Conservation (phyloP, 1,140 invertebrate species). For the Mya arenaria region DNA sequence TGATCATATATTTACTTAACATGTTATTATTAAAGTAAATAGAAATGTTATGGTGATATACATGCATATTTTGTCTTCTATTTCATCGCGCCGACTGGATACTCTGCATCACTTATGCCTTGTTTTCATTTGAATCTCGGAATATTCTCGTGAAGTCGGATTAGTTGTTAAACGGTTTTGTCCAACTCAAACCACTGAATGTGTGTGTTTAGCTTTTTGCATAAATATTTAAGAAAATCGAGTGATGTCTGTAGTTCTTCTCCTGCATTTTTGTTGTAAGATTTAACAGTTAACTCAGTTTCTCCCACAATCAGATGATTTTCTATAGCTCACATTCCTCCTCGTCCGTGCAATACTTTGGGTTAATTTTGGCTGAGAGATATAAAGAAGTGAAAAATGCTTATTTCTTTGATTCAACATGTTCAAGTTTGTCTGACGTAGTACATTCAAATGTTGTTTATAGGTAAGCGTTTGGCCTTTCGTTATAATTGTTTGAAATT, state of each 20-base stretch:
- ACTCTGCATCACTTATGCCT: too few relatives aligned
- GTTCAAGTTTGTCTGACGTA: not conserved
- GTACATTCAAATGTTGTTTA: not conserved
- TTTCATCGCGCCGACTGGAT: too few relatives aligned
- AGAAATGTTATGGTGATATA: too few relatives aligned
- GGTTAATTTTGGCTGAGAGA: not conserved
- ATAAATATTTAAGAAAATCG: too few relatives aligned
- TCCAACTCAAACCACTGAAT: too few relatives aligned
- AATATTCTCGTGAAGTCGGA: too few relatives aligned
- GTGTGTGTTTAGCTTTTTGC: too few relatives aligned
- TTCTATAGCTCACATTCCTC: not conserved
- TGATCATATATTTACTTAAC: too few relatives aligned
- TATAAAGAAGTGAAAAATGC: slow-evolving; percentile 1
- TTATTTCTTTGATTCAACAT: not conserved
- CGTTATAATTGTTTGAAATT: slow-evolving; percentile 22
- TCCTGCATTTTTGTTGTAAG: slow-evolving; percentile 1
- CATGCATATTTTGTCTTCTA: too few relatives aligned
- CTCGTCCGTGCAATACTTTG: slow-evolving; percentile 10
- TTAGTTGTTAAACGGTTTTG: too few relatives aligned
- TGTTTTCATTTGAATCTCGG: too few relatives aligned
- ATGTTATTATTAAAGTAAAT: too few relatives aligned
- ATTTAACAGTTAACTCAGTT: not conserved
- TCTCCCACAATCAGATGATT: not conserved
- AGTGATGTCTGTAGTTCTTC: not conserved
- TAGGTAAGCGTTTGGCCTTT: slow-evolving; percentile 7